These are phyloP conservation scores for Brienomyrus brachyistius DNA, from an alignment of 2,113 vertebrate species.

Conservation along the genomic window DNA sequence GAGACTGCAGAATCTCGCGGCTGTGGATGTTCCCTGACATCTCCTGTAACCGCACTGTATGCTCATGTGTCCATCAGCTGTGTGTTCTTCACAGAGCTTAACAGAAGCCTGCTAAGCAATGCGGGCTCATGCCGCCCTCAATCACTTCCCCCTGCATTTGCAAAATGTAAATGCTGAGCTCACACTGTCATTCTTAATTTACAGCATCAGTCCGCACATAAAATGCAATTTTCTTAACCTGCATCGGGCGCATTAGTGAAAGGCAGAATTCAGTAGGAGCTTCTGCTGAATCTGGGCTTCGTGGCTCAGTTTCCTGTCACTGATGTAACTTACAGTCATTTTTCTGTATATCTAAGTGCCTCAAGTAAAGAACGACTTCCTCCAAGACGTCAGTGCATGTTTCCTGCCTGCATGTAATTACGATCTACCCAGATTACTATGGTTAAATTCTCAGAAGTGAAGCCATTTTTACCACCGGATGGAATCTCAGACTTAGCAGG, in stretches of 20 bases:
- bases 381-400: background rate
- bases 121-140: background rate
- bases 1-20: background rate
- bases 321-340: background rate
- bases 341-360: background rate
- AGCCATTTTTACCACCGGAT: background rate
- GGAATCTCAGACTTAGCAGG: background rate
- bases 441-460: background rate
- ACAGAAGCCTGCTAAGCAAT: background rate
- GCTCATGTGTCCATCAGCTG: background rate
- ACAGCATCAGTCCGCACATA: background rate
- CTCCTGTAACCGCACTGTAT: background rate
- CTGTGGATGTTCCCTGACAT: background rate
- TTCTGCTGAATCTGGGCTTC: background rate
- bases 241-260: background rate
- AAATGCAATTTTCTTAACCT: background rate
- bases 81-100: background rate
- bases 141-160: background rate
- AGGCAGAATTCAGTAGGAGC: background rate
- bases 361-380: background rate
- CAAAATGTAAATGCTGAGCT: background rate
- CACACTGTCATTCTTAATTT: background rate
- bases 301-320: background rate
- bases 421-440: background rate
- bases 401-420: background rate